A percentile compares a stretch with the other conserved stretches of the same genome.
Evolutionary conservation across 2,797 vertebrate genomes (phyloP).

Genomic region (Lithobates sylvaticus): DNA sequence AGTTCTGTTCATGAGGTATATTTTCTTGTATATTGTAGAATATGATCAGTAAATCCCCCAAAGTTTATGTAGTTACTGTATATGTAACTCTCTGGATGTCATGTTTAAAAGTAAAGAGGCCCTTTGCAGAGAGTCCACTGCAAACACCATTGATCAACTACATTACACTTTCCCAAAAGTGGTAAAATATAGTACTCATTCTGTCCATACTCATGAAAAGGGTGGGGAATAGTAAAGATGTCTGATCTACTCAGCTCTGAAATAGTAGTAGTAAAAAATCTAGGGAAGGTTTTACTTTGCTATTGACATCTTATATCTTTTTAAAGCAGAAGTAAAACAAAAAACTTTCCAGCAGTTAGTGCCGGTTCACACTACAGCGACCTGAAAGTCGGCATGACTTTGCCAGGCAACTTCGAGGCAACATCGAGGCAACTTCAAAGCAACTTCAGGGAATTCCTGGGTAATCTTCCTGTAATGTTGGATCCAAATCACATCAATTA

Average conservation of each 20-base stretch:
- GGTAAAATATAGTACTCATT: neutral
- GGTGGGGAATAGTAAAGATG: neutral
- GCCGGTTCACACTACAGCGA: too few relatives aligned
- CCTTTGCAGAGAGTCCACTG: neutral
- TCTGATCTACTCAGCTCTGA: neutral
- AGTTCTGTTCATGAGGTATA: slow-evolving; percentile 10
- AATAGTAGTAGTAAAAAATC: neutral
- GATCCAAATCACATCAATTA: too few relatives aligned
- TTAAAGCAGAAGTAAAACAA: too few relatives aligned
- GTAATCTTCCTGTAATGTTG: too few relatives aligned
- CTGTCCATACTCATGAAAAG: neutral
- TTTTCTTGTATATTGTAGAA: slow-evolving; percentile 10
- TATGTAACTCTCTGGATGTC: neutral
- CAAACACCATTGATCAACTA: neutral
- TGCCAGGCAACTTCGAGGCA: too few relatives aligned
- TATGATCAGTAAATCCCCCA: neutral
- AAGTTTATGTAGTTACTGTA: neutral
- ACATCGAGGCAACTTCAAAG: too few relatives aligned
- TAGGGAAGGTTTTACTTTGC: neutral
- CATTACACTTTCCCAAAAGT: neutral
- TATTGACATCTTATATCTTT: too few relatives aligned
- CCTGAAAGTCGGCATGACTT: too few relatives aligned
- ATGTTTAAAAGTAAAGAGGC: slow-evolving; percentile 5
- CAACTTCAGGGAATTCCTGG: too few relatives aligned
- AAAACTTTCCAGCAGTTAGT: too few relatives aligned